Base-by-base conservation (phyloP, 2,113 vertebrate genomes). In the Seriola dumerili region DNA sequence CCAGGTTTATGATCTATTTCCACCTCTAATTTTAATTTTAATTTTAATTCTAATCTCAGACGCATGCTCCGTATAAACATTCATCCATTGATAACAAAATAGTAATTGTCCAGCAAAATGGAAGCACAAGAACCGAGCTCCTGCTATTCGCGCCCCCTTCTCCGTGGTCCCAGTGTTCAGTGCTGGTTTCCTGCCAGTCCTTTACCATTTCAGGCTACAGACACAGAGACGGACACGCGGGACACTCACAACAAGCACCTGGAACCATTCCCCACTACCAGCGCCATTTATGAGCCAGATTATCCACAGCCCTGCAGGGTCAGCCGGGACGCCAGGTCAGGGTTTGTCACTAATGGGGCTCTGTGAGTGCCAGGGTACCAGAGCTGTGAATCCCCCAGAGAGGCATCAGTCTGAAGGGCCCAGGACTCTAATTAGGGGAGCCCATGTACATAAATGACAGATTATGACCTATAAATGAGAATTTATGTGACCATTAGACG, bases 381-480 rank as follows among this genome's bases (percentile, higher is more conserved):
- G 84, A 94, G 84, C 85, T 84, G 91, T 80, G 87, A 90, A 92
- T 95, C 94, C 94, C 95, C 94, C 65, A 81, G 94, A 92, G 95
- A 93, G 80, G 57, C 89, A 91, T 92, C 85, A 90, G 79, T 88
- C 91, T 89, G 82, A 84, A 91, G 86, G 88, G 76, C 73, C 85
- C 87, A 29, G 54, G 80, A 81, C 89, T 78, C 91, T 93, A 96
- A 96, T 95, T 96, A 95, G 95, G 92, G 91, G 76, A 81, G 84
- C 80, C 86, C 87, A 86, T 92, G 89, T 94, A 94, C 93, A 94
- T 94, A 95, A 94, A 94, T 95, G 94, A 94, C 89, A 92, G 94
- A 95, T 96, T 95, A 96, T 94, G 94, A 95, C 93, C 94, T 94
- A 95, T 95, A 95, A 96, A 96, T 94, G 94, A 91, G 92, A 95